phyloP scores from a whole-genome alignment of 2,888 invertebrate genomes.

The Dermolepida albohirtum region DNA sequence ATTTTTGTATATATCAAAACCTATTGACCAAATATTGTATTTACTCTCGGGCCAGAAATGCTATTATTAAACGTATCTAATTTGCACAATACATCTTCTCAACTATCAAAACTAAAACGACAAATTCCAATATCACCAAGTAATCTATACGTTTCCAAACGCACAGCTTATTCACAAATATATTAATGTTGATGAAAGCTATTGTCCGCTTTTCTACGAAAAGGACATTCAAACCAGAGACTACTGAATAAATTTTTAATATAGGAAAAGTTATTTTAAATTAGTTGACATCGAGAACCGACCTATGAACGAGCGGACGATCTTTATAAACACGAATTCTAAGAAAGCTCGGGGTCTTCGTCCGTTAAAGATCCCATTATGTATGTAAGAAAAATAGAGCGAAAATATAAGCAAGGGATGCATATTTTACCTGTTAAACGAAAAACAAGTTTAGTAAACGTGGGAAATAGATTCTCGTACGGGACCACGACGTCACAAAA shows the following conservation, averaged over 20 bases:
- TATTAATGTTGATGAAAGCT: too few relatives aligned
- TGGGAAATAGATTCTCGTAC: conserved; percentile 48
- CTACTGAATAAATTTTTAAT: conserved; percentile 26
- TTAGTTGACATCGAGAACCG: conserved; percentile 29
- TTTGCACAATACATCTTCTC: too few relatives aligned
- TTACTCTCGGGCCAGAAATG: too few relatives aligned
- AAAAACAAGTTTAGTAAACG: conserved; percentile 50
- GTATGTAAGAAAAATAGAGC: conserved; percentile 38
- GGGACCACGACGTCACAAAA: conserved; percentile 28
- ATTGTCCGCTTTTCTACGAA: neutral
- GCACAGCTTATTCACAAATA: too few relatives aligned
- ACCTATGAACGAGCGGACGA: neutral
- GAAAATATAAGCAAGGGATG: conserved; percentile 44
- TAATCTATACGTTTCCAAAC: too few relatives aligned
- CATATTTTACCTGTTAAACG: conserved; percentile 48
- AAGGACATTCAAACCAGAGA: conserved; percentile 18
- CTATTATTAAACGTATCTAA: too few relatives aligned
- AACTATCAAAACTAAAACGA: too few relatives aligned
- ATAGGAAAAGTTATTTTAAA: conserved; percentile 31
- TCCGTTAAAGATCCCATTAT: conserved; percentile 42
- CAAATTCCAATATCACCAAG: too few relatives aligned
- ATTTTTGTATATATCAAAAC: too few relatives aligned
- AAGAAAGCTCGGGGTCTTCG: conserved; percentile 32
- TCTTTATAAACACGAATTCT: conserved; percentile 36
- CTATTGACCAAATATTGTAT: too few relatives aligned